Percentiles rank a stretch among this genome's conserved stretches.
Evolutionary conservation across 2,888 invertebrate species (phyloP).

Genomic region (Phymatocera aterrima): DNA sequence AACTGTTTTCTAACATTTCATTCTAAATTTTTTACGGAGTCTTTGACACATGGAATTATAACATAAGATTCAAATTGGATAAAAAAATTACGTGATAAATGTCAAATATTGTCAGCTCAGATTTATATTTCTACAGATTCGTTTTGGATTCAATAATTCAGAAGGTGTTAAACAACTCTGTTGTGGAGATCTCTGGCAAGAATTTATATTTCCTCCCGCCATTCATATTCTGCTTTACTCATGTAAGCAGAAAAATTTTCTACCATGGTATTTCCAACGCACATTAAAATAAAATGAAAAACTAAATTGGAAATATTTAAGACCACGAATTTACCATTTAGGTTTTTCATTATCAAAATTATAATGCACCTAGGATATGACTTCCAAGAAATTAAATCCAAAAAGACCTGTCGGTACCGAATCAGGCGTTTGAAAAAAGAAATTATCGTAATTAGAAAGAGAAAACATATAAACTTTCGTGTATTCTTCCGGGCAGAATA

Average conservation of each 20-base stretch:
- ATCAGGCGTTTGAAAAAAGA: neutral
- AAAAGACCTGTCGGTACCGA: neutral
- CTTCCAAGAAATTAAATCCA: neutral
- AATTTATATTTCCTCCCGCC: neutral
- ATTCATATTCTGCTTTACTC: neutral
- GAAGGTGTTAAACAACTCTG: neutral
- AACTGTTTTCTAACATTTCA: neutral
- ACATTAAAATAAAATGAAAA: neutral
- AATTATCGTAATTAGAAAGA: neutral
- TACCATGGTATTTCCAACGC: neutral
- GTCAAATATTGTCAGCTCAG: slow-evolving; percentile 46
- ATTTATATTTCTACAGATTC: slow-evolving; percentile 29
- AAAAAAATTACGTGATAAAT: slow-evolving; percentile 34
- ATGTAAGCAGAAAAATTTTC: neutral
- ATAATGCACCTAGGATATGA: neutral
- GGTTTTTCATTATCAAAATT: neutral
- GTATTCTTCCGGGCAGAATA: neutral
- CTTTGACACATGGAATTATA: slow-evolving; percentile 27
- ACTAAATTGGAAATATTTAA: neutral
- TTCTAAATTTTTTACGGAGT: neutral
- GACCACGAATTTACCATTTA: neutral
- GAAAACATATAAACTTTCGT: neutral
- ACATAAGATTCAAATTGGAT: slow-evolving; percentile 19
- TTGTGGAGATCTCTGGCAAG: neutral
- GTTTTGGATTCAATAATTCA: neutral